Evolutionary conservation across 2,113 vertebrate genomes (phyloP).

Genomic region (Piprites chloris): DNA sequence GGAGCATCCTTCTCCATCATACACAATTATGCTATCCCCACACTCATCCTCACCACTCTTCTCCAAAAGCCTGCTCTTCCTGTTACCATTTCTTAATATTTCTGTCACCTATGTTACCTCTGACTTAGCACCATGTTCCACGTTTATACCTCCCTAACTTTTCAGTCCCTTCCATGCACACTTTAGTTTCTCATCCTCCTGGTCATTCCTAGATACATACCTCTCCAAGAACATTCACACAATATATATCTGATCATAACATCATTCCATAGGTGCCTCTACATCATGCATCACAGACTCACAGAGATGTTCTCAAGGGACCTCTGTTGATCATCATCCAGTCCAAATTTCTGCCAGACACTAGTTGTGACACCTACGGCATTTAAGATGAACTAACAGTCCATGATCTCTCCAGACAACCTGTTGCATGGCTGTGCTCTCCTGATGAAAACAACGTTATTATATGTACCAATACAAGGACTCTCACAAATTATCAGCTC

Average conservation of each 20-base stretch:
- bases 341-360: background rate
- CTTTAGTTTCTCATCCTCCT: background rate
- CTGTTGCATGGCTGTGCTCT: background rate
- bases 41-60: background rate
- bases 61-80: background rate
- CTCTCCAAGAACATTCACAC: background rate
- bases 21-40: background rate
- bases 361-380: background rate
- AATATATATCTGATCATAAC: background rate
- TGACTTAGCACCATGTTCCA: background rate
- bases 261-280: background rate
- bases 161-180: background rate
- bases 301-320: background rate
- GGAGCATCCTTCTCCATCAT: background rate
- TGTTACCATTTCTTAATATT: background rate
- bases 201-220: background rate
- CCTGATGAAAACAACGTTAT: background rate
- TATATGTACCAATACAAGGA: background rate
- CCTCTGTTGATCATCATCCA: background rate
- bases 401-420: background rate
- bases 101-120: background rate
- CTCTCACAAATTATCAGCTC: background rate
- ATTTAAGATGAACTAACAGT: background rate
- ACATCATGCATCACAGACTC: background rate
- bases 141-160: background rate